phyloP scores from a whole-genome alignment of 1,140 invertebrate species.

The Meteorus sp. region DNA sequence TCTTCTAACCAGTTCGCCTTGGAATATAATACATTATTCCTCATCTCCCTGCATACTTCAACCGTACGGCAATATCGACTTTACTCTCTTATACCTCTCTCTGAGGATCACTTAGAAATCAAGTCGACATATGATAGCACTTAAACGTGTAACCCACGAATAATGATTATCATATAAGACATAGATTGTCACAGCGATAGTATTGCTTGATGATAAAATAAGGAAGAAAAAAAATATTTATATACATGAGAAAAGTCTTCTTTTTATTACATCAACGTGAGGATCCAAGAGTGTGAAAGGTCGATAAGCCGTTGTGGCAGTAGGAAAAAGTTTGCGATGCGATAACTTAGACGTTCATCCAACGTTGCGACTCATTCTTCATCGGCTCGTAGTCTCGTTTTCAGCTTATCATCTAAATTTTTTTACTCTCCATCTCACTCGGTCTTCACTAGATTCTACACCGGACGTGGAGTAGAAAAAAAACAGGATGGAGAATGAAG shows the following conservation, averaged over 20 bases:
- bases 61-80: not conserved
- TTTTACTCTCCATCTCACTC: too few species aligned
- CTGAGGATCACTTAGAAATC: not conserved
- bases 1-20: not conserved
- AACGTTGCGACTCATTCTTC: conserved; percentile 18
- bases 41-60: not conserved
- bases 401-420: conserved; percentile 22
- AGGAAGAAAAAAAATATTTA: not conserved
- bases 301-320: conserved; percentile 18
- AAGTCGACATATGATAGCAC: conserved; percentile 5
- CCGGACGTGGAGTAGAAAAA: not conserved
- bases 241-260: not conserved
- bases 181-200: too few species aligned
- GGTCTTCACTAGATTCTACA: not conserved
- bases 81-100: not conserved
- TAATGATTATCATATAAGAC: not conserved
- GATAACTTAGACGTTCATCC: conserved; percentile 24
- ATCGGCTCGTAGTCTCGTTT: conserved; percentile 12
- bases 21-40: conserved; percentile 10
- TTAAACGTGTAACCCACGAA: not conserved
- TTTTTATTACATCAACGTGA: not conserved
- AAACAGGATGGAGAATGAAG: not conserved
- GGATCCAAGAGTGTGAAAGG: not conserved
- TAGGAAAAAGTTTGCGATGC: conserved; percentile 16
- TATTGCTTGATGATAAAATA: too few species aligned